phyloP scores from a whole-genome alignment of 2,888 invertebrate genomes.

The Aleiodes leptofemur region DNA sequence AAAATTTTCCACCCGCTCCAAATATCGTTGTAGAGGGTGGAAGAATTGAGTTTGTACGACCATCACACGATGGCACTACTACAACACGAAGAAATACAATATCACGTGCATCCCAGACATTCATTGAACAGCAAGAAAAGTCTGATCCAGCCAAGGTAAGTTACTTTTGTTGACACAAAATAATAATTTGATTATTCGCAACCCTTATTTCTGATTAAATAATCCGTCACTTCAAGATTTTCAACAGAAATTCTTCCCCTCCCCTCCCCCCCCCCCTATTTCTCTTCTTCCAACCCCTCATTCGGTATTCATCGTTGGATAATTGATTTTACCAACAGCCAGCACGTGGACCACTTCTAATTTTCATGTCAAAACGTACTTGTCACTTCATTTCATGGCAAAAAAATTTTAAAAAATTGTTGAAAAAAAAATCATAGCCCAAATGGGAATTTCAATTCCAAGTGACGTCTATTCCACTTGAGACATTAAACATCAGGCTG shows the following conservation, averaged over 20 bases:
- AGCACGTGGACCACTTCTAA: neutral
- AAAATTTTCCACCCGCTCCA: constrained; percentile 74
- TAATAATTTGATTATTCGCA: constrained; percentile 8
- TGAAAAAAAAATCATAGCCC: neutral
- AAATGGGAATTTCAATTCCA: neutral
- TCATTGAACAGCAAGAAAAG: constrained; percentile 67
- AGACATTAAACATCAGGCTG: constrained; percentile 11
- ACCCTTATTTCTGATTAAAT: constrained; percentile 31
- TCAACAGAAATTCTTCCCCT: constrained; percentile 46
- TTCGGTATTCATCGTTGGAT: constrained; percentile 69
- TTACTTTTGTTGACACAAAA: neutral
- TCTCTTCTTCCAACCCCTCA: constrained; percentile 57
- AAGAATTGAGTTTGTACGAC: constrained; percentile 76
- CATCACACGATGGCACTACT: constrained; percentile 72
- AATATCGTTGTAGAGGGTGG: constrained; percentile 77
- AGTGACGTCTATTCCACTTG: constrained; percentile 5
- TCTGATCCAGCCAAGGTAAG: constrained; percentile 72
- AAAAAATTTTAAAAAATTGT: no score
- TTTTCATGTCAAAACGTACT: neutral
- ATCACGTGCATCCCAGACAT: constrained; percentile 69
- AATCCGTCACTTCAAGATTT: constrained; percentile 6
- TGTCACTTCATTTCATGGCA: neutral
- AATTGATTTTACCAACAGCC: constrained; percentile 69
- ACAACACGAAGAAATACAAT: constrained; percentile 64
- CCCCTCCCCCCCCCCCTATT: no score